Percentiles rank a stretch among this genome's conserved stretches.
Conservation (phyloP, 2,797 vertebrate species). For the Rhyacichthys aspro region DNA sequence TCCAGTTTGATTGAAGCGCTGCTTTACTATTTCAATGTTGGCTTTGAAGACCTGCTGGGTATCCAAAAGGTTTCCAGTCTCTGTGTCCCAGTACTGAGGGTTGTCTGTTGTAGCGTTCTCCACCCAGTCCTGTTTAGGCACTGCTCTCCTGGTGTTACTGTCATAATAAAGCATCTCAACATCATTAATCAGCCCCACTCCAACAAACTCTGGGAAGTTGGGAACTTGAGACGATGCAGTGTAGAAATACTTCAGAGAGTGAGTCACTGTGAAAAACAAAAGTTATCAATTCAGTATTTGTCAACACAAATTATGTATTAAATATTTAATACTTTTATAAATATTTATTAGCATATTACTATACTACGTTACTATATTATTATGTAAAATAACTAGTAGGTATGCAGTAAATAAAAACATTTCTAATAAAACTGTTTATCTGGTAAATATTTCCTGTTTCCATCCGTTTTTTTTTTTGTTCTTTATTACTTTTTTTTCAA, state of each 20-base stretch:
- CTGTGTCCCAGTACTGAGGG: slow-evolving; percentile 9
- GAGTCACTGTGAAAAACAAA: slow-evolving; percentile 33
- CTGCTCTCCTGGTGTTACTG: slow-evolving; percentile 6
- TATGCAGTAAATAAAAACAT: too few relatives aligned
- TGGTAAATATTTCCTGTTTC: too few relatives aligned
- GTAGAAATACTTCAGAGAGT: slow-evolving; percentile 45
- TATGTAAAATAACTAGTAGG: not conserved
- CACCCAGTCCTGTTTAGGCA: not conserved
- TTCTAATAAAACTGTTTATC: too few relatives aligned
- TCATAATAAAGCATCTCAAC: slow-evolving; percentile 33
- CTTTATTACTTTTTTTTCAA: too few relatives aligned
- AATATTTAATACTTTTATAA: too few relatives aligned
- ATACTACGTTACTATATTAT: too few relatives aligned
- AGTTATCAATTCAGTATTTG: not conserved
- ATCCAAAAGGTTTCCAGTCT: fast-evolving
- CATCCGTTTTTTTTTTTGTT: too few relatives aligned
- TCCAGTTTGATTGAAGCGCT: slow-evolving; percentile 63
- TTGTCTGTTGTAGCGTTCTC: not conserved
- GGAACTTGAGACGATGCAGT: slow-evolving; percentile 29
- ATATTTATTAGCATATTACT: too few relatives aligned
- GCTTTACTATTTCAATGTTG: fast-evolving
- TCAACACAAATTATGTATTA: not conserved
- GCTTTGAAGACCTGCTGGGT: fast-evolving
- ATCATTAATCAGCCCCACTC: slow-evolving; percentile 42
- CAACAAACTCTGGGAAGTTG: slow-evolving; percentile 59